These are phyloP conservation scores for Eonycteris spelaea DNA, from an alignment of 2,113 vertebrate genomes.

Conservation along the genomic window DNA sequence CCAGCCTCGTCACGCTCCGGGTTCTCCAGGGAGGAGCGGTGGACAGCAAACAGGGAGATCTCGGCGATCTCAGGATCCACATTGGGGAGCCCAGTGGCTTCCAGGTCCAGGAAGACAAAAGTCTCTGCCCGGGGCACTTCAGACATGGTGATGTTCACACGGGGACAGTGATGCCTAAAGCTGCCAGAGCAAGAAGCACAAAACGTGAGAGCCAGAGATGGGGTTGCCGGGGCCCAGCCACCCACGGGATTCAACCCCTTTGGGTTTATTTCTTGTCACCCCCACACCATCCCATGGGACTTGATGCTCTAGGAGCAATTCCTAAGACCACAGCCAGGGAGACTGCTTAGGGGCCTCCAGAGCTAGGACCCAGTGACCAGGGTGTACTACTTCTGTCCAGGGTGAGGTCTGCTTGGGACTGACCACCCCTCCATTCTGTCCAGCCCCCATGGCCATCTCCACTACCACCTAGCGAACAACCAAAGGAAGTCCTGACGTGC, in stretches of 20 bases:
- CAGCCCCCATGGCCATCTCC: neutral
- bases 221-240: too few relatives aligned
- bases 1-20: neutral
- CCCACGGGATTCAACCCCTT: neutral
- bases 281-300: neutral
- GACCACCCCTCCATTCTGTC: neutral
- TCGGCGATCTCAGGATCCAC: constrained; percentile 66
- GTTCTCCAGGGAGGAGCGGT: constrained; percentile 72
- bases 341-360: neutral
- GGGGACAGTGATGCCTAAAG: neutral
- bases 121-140: constrained; percentile 53
- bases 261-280: neutral
- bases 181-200: constrained; percentile 32
- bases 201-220: neutral
- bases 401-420: neutral
- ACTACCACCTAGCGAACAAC: neutral
- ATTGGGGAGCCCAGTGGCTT: constrained; percentile 75
- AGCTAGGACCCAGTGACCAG: neutral
- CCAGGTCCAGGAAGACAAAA: constrained; percentile 80
- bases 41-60: constrained; percentile 74
- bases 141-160: constrained; percentile 54
- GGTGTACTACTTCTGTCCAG: neutral
- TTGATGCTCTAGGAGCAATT: neutral
- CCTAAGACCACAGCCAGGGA: neutral
- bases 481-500: neutral